Evolutionary conservation across 2,888 invertebrate species (phyloP), one percentile per base, ranked within the genome.

Genomic region (Sussaba pulchella): DNA sequence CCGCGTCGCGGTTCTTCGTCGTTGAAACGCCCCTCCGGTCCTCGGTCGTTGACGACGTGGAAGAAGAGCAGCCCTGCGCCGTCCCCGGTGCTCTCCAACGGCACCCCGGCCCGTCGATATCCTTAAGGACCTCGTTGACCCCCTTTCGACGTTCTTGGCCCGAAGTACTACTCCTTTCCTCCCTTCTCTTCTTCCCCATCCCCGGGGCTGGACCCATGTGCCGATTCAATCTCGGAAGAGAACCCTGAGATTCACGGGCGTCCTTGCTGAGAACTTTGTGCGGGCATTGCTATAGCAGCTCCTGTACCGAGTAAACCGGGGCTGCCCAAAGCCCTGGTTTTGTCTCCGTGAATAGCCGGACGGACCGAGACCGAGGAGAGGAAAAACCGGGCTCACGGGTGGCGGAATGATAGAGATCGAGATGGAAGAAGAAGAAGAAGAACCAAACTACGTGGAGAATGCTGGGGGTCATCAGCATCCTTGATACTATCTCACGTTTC

Each of bases 41-140:
- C 66, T 41, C 8, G 19, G 24, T 31, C 47, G 63, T 75, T 70
- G 57, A 75, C 75, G 80, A 64, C 47, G 57, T 50, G 54, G 67
- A 75, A 70, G 71, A 72, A 66, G 72, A 81, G 78, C 19, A 50
- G 26, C 59, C 19, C 24, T 17, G 39, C 41, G 31, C 14, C 31
- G 12, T 54, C 21, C 14, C 10, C 52, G 57, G 21, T 24, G 19
- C 19, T 21, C 31, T 36, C 43, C 24, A 19, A 41, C 64, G 71
- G 41, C 84, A 85, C 84, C 83, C 87, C 85, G 86, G 85, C 87
- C 86, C 87, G 88, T 84, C 88, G 87, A 89, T 89, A 89, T 88
- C 89, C 87, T 89, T 88, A 87, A 90, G 89, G 87, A 88, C 88
- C 86, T 91, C 88, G 89, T 90, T 90, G 91, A 91, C 90, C 91